Percentiles rank a stretch among this genome's conserved stretches.
Conservation (phyloP, 1,140 invertebrate genomes). For the Drosophila setifemur region DNA sequence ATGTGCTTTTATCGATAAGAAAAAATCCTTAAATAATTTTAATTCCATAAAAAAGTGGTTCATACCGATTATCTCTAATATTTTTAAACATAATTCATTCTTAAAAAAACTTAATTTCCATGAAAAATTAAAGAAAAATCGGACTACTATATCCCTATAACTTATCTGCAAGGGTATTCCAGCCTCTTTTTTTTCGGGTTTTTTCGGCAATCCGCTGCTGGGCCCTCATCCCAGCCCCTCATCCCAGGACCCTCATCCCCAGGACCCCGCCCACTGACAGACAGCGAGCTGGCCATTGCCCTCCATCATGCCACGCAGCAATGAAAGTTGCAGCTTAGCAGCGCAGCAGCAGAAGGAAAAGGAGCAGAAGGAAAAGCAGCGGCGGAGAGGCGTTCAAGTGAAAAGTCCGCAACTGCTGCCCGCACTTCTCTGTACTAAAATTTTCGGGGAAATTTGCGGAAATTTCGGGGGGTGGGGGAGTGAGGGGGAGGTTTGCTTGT, state of each 20-base stretch:
- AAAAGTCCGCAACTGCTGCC: constrained; percentile 55
- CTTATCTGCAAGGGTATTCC: too few species aligned
- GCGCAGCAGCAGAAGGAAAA: neutral
- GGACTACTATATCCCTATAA: too few species aligned
- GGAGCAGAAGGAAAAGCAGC: neutral
- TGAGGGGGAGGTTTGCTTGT: constrained; percentile 1
- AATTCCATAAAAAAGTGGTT: too few species aligned
- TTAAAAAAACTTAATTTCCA: too few species aligned
- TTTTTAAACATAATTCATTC: too few species aligned
- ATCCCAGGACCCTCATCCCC: too few species aligned
- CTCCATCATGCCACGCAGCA: constrained; percentile 36
- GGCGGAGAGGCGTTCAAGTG: constrained; percentile 43
- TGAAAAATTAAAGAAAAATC: too few species aligned
- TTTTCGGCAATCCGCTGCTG: neutral
- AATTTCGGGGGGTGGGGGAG: neutral
- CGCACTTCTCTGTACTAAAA: constrained; percentile 35
- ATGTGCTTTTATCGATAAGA: too few species aligned
- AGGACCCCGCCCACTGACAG: neutral
- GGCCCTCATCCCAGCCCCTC: too few species aligned
- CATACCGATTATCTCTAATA: too few species aligned
- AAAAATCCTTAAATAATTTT: too few species aligned
- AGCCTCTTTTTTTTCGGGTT: neutral
- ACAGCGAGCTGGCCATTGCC: constrained; percentile 30
- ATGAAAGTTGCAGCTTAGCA: constrained; percentile 56
- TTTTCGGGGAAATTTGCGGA: neutral